phyloP scores from a whole-genome alignment of 1,140 invertebrate species.

The Sarcophaga peregrina region DNA sequence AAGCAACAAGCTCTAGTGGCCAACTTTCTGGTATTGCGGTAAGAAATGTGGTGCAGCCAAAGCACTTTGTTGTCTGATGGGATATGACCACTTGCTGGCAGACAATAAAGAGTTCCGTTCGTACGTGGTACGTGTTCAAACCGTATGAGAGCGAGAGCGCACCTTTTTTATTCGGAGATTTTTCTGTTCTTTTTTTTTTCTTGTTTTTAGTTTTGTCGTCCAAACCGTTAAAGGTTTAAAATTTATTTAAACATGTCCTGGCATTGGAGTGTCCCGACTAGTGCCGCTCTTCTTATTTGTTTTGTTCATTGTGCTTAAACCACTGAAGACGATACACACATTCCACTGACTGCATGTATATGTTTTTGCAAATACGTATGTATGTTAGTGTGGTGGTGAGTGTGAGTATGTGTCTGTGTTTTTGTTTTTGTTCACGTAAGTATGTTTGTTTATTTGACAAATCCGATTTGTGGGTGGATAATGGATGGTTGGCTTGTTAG shows the following conservation, averaged over 20 bases:
- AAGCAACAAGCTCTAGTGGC: constrained; percentile 37
- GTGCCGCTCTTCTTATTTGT: constrained; percentile 9
- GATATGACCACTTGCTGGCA: constrained; percentile 38
- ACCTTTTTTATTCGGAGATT: neutral
- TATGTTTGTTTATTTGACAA: constrained; percentile 1
- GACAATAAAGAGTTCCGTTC: constrained; percentile 35
- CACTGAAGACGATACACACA: neutral
- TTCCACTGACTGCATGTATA: no score
- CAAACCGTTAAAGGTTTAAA: constrained; percentile 44
- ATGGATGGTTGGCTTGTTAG: neutral
- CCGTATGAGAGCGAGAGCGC: constrained; percentile 10
- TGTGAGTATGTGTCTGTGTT: neutral
- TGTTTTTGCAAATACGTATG: no score
- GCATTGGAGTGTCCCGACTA: constrained; percentile 16
- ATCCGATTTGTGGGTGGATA: constrained; percentile 3
- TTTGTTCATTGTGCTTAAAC: neutral
- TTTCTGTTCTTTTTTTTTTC: constrained; percentile 31
- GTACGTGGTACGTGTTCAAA: constrained; percentile 10
- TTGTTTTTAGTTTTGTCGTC: constrained; percentile 29
- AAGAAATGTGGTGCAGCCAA: constrained; percentile 31
- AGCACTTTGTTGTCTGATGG: constrained; percentile 31
- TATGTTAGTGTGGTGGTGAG: neutral
- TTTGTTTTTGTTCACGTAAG: no score
- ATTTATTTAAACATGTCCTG: constrained; percentile 44
- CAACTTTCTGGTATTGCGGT: constrained; percentile 39